phyloP scores from a whole-genome alignment of 92 coral and sea anemone species.

The Zoanthus solanderi region DNA sequence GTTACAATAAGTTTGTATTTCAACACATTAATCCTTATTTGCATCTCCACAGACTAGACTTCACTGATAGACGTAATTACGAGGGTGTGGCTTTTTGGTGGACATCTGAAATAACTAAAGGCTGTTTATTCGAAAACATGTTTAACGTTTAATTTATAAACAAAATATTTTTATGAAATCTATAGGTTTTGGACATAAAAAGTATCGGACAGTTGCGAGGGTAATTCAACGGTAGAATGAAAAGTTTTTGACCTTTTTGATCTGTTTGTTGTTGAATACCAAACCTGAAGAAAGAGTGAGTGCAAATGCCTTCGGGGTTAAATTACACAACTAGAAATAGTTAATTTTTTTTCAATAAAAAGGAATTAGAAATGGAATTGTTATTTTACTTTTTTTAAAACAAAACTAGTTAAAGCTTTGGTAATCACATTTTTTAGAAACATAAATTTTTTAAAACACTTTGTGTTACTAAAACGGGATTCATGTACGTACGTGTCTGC shows the following conservation, averaged over 20 bases:
- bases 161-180: background rate
- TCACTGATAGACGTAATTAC: slow-evolving; percentile 3
- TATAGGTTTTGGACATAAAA: background rate
- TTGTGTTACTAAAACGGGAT: no score
- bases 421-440: no score
- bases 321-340: no score
- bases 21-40: slow-evolving; percentile 20
- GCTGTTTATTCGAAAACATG: background rate
- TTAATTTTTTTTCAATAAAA: no score
- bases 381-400: no score
- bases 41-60: slow-evolving; percentile 1
- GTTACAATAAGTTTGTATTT: slow-evolving; percentile 13
- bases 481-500: no score
- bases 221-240: background rate
- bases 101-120: background rate
- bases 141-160: background rate
- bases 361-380: no score
- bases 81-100: background rate
- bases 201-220: background rate
- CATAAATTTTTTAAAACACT: no score
- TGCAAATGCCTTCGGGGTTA: background rate
- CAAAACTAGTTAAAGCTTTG: no score
- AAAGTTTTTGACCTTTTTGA: background rate
- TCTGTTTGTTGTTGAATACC: background rate
- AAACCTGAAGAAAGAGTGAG: background rate